Evolutionary conservation across 1,140 invertebrate species (phyloP), one percentile per base, ranked within the genome.

Genomic region (Batillaria attramentaria): DNA sequence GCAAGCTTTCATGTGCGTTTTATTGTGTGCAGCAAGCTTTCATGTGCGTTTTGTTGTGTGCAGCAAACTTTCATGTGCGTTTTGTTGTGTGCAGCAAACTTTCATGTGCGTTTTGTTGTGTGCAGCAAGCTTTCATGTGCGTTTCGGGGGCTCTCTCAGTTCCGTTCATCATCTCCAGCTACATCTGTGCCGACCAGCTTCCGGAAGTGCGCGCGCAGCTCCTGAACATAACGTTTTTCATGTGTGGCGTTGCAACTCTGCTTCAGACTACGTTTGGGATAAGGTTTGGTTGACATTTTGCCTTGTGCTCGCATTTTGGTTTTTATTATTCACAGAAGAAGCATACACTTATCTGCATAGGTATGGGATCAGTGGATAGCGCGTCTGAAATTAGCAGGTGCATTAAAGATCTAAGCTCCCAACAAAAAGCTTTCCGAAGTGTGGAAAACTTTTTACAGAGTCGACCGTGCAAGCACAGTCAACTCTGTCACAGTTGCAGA

Each of bases 121-220:
- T 81, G 10, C 81, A 88, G 87, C 87, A 88, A 88, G 82, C 85
- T 2, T 80, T 88, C 2, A 76, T 88, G 73, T 82, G 81, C 39
- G 80, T 88, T 24, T 81, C 82, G 4, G 83, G 85, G 28, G 78
- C 82, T 0, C 42, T 88, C 54, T 85, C 87, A 6, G 85, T 87
- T n/a, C 84, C 87, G 2, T 85, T 87, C 57, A 82, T 88, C 18
- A 60, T 88, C 16, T 75, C 84, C 31, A 62, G 68, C 41, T 39
- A 76, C 42, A 80, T 88, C 10, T 88, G 87, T 82, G 81, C 83
- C 8, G 72, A 73, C 16, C 46, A 79, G 1, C 73, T 79, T 16
- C 72, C 75, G 10, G 81, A 85, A 35, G 86, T 86, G 0, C 81
- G 75, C 18, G 83, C 87, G 5, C 79, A 86, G 62, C 77, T 88